phyloP scores from a whole-genome alignment of 2,888 invertebrate species.

The Chesias legatella region DNA sequence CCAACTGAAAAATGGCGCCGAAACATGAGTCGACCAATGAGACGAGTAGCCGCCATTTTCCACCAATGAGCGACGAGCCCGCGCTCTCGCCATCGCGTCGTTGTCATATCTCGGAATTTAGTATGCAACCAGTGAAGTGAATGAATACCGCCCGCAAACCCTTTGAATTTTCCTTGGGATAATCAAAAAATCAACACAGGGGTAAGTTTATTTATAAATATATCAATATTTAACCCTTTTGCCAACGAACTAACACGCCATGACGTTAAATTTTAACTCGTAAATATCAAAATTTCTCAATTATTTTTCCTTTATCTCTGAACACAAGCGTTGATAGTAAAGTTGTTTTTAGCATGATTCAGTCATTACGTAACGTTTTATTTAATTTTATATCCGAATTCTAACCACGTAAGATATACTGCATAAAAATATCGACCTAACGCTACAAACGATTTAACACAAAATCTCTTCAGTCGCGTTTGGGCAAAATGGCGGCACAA shows the following conservation, averaged over 20 bases:
- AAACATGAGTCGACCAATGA: slow-evolving; percentile 60
- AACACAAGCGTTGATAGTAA: slow-evolving; percentile 23
- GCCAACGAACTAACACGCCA: slow-evolving; percentile 32
- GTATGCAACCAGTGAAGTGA: slow-evolving; percentile 74
- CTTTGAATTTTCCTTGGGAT: slow-evolving; percentile 68
- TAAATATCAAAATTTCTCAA: slow-evolving; percentile 40
- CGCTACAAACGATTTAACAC: slow-evolving; percentile 43
- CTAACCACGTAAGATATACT: background rate
- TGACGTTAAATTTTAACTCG: slow-evolving; percentile 29
- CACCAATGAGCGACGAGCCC: slow-evolving; percentile 69
- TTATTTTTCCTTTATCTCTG: slow-evolving; percentile 43
- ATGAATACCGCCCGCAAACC: slow-evolving; percentile 77
- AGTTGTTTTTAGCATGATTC: background rate
- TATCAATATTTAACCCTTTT: slow-evolving; percentile 16
- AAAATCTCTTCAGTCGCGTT: slow-evolving; percentile 60
- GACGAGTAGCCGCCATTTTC: slow-evolving; percentile 71
- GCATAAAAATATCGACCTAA: slow-evolving; percentile 30
- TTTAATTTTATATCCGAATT: background rate
- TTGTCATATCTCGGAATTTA: slow-evolving; percentile 79
- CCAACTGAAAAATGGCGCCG: slow-evolving; percentile 80
- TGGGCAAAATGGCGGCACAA: slow-evolving; percentile 75
- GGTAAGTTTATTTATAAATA: slow-evolving; percentile 48
- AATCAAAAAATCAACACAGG: slow-evolving; percentile 49
- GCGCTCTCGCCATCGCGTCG: slow-evolving; percentile 78
- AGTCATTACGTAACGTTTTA: slow-evolving; percentile 18